phyloP scores from a whole-genome alignment of 2,113 vertebrate species.

The Pimephales promelas region DNA sequence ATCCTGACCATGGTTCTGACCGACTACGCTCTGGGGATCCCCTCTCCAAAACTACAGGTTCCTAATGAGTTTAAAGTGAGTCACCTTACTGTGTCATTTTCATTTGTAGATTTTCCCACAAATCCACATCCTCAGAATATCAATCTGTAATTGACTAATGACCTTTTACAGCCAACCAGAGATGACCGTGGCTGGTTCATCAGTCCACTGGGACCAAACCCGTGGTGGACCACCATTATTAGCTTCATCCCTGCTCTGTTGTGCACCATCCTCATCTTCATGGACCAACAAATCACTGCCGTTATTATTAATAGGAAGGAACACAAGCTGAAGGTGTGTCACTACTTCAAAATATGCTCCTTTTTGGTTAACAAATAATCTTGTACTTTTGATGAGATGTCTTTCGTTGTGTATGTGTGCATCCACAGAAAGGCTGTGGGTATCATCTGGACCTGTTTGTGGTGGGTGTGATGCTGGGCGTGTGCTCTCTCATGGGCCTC shows the following conservation, averaged over 20 bases:
- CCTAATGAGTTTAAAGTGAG: slow-evolving; percentile 96
- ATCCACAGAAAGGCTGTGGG: slow-evolving; percentile 90
- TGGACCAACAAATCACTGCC: slow-evolving; percentile 99
- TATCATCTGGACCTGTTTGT: slow-evolving; percentile 97
- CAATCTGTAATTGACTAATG: neutral
- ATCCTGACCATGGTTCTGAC: slow-evolving; percentile 93
- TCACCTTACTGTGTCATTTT: neutral
- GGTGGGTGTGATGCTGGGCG: slow-evolving; percentile 95
- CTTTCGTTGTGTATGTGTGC: neutral
- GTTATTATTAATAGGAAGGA: slow-evolving; percentile 99
- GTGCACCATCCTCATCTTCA: slow-evolving; percentile 99
- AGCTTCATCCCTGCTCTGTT: slow-evolving; percentile 91
- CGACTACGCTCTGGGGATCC: slow-evolving; percentile 92
- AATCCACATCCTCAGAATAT: neutral
- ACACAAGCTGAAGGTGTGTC: slow-evolving; percentile 93
- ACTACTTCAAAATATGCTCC: neutral
- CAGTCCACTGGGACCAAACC: slow-evolving; percentile 93
- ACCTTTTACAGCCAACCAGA: slow-evolving; percentile 85
- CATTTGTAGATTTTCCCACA: neutral
- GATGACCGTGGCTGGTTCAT: slow-evolving; percentile 97
- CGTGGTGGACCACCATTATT: slow-evolving; percentile 96
- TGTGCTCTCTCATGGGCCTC: slow-evolving; percentile 97
- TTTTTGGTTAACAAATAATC: neutral
- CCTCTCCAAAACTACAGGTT: slow-evolving; percentile 95
- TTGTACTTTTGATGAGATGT: neutral